phyloP scores from a whole-genome alignment of 2,797 vertebrate species.

The Xenopus petersii region DNA sequence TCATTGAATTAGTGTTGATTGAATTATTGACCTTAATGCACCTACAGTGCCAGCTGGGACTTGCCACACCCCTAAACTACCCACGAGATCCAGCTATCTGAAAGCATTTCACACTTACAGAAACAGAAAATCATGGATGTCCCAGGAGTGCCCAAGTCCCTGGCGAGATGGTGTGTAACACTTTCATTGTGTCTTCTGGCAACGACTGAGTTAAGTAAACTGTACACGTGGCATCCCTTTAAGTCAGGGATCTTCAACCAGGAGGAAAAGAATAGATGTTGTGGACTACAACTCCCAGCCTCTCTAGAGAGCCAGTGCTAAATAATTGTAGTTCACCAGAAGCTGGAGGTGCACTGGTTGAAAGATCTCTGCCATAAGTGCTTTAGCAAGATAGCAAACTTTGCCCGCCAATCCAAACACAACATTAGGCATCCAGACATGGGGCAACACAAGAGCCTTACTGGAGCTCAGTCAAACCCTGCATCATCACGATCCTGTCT shows the following conservation, averaged over 20 bases:
- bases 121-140: neutral
- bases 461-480: conserved; percentile 24
- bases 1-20: too few species aligned
- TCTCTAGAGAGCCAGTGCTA: neutral
- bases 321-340: neutral
- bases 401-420: conserved; percentile 11
- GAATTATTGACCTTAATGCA: neutral
- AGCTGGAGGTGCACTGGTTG: too few species aligned
- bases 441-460: conserved; percentile 10
- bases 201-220: conserved; percentile 8
- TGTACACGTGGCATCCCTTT: too few species aligned
- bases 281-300: neutral
- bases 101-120: neutral
- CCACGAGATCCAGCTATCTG: neutral
- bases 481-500: conserved; percentile 3
- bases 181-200: neutral
- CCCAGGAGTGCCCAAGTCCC: neutral
- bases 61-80: conserved; percentile 4
- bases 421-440: conserved; percentile 10
- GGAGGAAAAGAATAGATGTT: neutral
- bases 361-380: conserved; percentile 3
- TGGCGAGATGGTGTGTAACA: neutral
- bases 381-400: neutral
- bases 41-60: conserved; percentile 8
- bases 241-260: too few species aligned